Evolutionary conservation across 2,888 invertebrate genomes (phyloP), one percentile per base, ranked within the genome.

Genomic region (Microctonus hyperodae): DNA sequence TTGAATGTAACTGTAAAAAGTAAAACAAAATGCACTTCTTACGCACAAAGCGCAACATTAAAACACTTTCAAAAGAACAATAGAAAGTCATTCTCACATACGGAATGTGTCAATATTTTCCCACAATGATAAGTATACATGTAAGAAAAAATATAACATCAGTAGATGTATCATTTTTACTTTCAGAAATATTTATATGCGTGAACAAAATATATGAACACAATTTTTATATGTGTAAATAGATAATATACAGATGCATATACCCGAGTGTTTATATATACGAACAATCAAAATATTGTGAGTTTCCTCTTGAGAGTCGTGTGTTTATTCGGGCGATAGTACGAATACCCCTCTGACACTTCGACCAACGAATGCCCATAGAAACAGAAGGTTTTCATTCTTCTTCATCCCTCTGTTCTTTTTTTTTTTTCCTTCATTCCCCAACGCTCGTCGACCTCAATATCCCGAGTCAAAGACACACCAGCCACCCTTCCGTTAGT

Each of bases 291-390:
- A 67, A 61, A 35, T 25, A 57, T 31, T 37, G 37, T 37, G 37
- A n/a, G 37, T 37, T 50, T 61, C n/a, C 60, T 48, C 60, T 31
- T 1, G 50, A 28, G 64, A 56, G 64, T 56, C 28, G 59, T 58
- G 51, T 65, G 65, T 48, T 58, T 59, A 59, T 65, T 65, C 65
- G 50, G 35, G 11, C 51, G 58, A 58, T 65, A 31, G 48, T 59
- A 57, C 56, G 56, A 11, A 20, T 20, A 48, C 37, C 50, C 64
- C 50, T 50, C 57, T 44, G 48, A 57, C 57, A 22, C 50, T 57
- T 44, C 13, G n/a, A 53, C 23, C 57, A 50, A 55, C 55, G 25
- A 70, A 53, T 59, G 35, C 16, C 55, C 33, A 20, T 31, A 53
- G 62, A 35, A 25, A 5, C 50, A 23, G 35, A 55, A 55, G 35